Evolutionary conservation across 2,888 invertebrate species (phyloP), one percentile per base, ranked within the genome.

Genomic region (Dromius quadrimaculatus): DNA sequence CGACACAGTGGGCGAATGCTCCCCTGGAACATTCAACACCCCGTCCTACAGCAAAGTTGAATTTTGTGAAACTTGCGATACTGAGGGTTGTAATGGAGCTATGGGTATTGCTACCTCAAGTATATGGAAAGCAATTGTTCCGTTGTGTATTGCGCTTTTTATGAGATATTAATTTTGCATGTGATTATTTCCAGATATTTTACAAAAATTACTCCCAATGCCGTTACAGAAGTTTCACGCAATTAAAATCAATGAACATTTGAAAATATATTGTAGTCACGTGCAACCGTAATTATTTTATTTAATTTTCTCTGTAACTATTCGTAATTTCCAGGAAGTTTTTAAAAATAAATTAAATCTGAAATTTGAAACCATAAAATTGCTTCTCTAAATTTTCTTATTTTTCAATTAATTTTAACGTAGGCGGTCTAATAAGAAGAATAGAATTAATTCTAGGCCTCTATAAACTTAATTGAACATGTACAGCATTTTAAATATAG

Each of bases 51-150:
- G 87, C 74, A 81, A 85, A 13, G 83, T 87, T 43, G 83, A 86
- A 47, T 88, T 86, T 82, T 91, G 91, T 75, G 87, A 87, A 77
- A 89, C 89, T 68, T 91, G 91, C 78, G 88, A 89, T 69, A 85
- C 85, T 23, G 90, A 91, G 74, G 87, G 87, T 1, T 91, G 91
- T 83, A 91, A 91, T 76, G 84, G 86, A 1, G 87, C 87, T 1
- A 45, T 59, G 3, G 13, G 23, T 0, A 13, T 32, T 4, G 28
- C 8, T 11, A 59, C 68, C 2, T n/a, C 38, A 11, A 19, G n/a
- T 20, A 83, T 86, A 0, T 75, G 86, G 17, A 75, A 77, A 19
- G 69, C 75, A 6, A 61, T 85, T 28, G 59, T 75, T 23, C 72
- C 75, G 6, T 47, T 59, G 4, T 59, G 71, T 23, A 9, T 71